Conservation (phyloP, 64 coral and sea anemone genomes). For the Exaiptasia diaphana region DNA sequence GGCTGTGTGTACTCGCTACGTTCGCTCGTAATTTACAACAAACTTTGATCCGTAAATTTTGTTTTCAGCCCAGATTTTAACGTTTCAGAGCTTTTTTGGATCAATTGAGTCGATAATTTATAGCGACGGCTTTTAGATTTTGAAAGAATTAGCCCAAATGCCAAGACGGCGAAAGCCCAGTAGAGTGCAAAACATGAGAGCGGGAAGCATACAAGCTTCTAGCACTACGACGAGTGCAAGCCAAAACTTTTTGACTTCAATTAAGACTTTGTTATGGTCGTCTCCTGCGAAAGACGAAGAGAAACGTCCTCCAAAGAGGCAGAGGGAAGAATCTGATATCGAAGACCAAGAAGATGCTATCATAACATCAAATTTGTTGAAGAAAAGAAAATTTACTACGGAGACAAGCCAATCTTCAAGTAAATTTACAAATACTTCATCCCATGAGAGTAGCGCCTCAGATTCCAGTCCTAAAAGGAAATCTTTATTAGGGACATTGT, state of each 20-base stretch:
- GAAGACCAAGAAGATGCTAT: conserved; percentile 92
- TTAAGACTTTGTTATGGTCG: conserved; percentile 98
- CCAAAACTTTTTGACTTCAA: conserved; percentile 88
- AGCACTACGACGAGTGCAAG: conserved; percentile 31
- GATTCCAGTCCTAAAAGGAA: conserved; percentile 51
- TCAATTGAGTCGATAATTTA: too few relatives aligned
- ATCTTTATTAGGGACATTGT: conserved; percentile 89
- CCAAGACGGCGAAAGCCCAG: conserved; percentile 43
- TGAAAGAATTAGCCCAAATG: too few relatives aligned
- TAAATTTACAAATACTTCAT: conserved; percentile 1
- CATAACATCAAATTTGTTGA: conserved; percentile 83
- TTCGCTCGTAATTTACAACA: not conserved
- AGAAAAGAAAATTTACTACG: conserved; percentile 93
- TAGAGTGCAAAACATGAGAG: conserved; percentile 53
- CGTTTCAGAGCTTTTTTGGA: too few relatives aligned
- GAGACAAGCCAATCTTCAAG: conserved; percentile 30
- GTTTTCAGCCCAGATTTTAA: too few relatives aligned
- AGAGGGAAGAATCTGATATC: conserved; percentile 52
- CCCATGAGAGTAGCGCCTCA: conserved; percentile 45
- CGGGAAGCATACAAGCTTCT: conserved; percentile 1
- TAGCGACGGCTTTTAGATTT: too few relatives aligned
- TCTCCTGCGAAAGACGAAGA: conserved; percentile 60
- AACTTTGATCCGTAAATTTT: too few relatives aligned
- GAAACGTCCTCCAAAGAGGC: conserved; percentile 51
- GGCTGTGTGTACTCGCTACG: not conserved